Evolutionary conservation across 1,140 invertebrate species (phyloP).

Genomic region (Manduca sexta): DNA sequence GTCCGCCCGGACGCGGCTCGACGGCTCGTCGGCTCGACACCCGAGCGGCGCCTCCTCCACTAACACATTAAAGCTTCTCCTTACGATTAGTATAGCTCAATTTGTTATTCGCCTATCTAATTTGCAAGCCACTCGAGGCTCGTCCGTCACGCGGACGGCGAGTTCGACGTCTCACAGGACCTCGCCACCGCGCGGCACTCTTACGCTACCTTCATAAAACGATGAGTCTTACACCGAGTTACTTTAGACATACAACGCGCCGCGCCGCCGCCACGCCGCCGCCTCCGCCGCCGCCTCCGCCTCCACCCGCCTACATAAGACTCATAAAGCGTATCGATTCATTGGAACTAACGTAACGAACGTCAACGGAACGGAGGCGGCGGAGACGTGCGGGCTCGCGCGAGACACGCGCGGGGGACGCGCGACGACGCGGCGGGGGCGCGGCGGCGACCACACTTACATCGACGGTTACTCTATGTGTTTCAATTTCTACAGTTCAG

Average conservation of each 20-base stretch:
- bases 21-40: constrained; percentile 1
- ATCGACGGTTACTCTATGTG: constrained; percentile 32
- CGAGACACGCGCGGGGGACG: no score
- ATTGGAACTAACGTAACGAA: constrained; percentile 36
- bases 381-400: no score
- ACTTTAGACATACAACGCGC: constrained; percentile 38
- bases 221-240: constrained; percentile 31
- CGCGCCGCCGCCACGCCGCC: constrained; percentile 28
- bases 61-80: constrained; percentile 60
- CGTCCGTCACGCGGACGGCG: constrained; percentile 31
- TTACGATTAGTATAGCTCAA: constrained; percentile 54
- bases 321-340: constrained; percentile 60
- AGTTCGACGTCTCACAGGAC: constrained; percentile 37
- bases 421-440: neutral
- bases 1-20: constrained; percentile 23
- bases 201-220: constrained; percentile 40
- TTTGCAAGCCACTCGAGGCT: constrained; percentile 51
- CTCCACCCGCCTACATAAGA: constrained; percentile 30
- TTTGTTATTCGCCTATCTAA: constrained; percentile 71
- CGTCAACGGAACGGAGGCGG: constrained; percentile 9
- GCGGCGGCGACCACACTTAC: constrained; percentile 23
- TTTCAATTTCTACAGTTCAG: constrained; percentile 38
- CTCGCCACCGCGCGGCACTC: constrained; percentile 41
- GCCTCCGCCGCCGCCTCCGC: constrained; percentile 10
- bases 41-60: constrained; percentile 17